Evolutionary conservation across 2,888 invertebrate genomes (phyloP).

Genomic region (Microctonus aethiopoides): DNA sequence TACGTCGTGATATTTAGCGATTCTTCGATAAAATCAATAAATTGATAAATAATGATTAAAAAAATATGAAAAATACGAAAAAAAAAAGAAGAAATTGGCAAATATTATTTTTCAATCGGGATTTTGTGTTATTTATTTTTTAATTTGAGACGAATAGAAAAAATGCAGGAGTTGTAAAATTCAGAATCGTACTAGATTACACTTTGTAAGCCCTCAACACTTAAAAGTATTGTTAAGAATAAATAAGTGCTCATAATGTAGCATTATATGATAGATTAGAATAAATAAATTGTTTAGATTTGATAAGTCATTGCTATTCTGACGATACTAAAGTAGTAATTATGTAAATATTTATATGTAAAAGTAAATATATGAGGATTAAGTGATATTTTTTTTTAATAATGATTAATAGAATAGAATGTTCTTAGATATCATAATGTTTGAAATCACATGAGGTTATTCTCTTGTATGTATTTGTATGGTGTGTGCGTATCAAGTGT

Average conservation of each 20-base stretch:
- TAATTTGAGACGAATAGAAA: no score
- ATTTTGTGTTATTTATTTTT: neutral
- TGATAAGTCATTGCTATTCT: constrained; percentile 17
- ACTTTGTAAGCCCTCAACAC: neutral
- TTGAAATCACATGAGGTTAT: neutral
- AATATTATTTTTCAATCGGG: neutral
- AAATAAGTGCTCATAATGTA: neutral
- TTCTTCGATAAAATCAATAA: neutral
- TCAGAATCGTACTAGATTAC: neutral
- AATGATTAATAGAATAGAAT: neutral
- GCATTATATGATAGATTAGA: neutral
- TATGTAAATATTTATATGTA: constrained; percentile 17
- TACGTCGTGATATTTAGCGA: neutral
- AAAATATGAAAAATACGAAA: neutral
- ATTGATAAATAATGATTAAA: neutral
- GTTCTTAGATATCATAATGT: neutral
- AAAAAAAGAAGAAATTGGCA: neutral
- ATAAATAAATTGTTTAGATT: constrained; percentile 8
- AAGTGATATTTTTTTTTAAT: neutral
- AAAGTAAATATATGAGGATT: neutral
- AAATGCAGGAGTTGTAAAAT: neutral
- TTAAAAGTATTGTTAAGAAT: constrained; percentile 19
- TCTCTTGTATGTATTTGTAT: neutral
- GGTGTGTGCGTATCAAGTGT: neutral
- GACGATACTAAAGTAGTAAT: neutral